Percentiles rank a stretch among this genome's conserved stretches.
These are phyloP conservation scores for Heliopora coerulea DNA, from an alignment of 92 coral and sea anemone species.

Conservation along the genomic window DNA sequence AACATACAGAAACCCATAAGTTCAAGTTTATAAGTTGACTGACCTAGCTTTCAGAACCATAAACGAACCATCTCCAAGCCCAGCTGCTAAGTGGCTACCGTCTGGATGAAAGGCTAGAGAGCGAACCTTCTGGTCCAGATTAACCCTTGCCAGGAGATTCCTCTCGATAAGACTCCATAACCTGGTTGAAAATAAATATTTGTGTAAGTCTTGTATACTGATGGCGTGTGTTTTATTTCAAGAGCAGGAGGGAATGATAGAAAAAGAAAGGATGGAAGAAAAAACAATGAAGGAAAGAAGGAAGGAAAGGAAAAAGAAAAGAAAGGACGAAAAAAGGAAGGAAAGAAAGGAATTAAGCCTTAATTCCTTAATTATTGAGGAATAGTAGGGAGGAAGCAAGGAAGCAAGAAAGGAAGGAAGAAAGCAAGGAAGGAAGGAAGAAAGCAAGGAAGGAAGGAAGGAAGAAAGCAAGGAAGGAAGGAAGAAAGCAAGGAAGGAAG, in stretches of 20 bases:
- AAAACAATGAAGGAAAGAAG: not conserved
- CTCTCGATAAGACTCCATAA: conserved; percentile 94
- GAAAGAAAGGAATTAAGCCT: not conserved
- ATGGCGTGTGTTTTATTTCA: not conserved
- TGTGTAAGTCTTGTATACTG: not conserved
- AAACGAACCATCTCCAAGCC: conserved; percentile 93
- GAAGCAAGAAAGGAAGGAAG: not conserved
- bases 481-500: not conserved
- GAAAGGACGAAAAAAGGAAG: not conserved
- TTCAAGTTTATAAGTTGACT: not conserved
- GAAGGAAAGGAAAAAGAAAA: not conserved
- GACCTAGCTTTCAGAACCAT: conserved; percentile 93
- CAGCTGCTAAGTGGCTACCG: conserved; percentile 88
- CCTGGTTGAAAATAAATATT: conserved; percentile 29
- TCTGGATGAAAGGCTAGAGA: conserved; percentile 90
- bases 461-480: not conserved
- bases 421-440: not conserved
- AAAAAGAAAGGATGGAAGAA: not conserved
- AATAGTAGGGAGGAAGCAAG: not conserved
- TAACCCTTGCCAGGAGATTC: conserved; percentile 80
- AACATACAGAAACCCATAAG: not conserved
- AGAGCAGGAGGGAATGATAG: not conserved
- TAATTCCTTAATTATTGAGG: too few species aligned
- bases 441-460: not conserved
- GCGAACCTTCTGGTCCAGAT: conserved; percentile 84